These are phyloP conservation scores for Anastatus disparis DNA, from an alignment of 1,140 invertebrate genomes.

Conservation along the genomic window DNA sequence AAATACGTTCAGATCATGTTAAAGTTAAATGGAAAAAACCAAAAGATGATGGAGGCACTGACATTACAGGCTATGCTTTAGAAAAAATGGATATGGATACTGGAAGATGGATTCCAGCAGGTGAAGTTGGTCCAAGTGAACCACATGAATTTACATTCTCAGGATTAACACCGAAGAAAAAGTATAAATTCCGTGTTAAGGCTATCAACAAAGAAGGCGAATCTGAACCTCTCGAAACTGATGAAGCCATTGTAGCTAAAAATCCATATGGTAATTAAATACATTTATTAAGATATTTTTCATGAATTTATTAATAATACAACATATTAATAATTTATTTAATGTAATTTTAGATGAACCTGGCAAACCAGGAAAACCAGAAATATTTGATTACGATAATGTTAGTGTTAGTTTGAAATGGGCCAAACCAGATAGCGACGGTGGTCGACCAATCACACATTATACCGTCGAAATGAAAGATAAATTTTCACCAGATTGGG, in stretches of 20 bases:
- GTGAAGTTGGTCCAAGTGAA: constrained; percentile 86
- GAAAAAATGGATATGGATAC: constrained; percentile 97
- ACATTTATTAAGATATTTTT: constrained; percentile 27
- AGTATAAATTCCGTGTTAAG: constrained; percentile 98
- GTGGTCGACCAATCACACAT: constrained; percentile 93
- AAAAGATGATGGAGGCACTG: constrained; percentile 91
- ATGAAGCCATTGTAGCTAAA: constrained; percentile 88
- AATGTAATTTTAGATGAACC: constrained; percentile 78
- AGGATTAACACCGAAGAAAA: constrained; percentile 95
- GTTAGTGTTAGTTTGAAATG: constrained; percentile 90
- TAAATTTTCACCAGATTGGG: constrained; percentile 91
- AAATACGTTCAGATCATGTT: constrained; percentile 90
- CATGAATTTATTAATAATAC: not conserved
- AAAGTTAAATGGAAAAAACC: constrained; percentile 96
- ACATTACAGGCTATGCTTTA: constrained; percentile 94
- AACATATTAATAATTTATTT: constrained; percentile 12
- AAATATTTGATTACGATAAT: constrained; percentile 94
- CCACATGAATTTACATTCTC: constrained; percentile 84
- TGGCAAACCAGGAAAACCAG: constrained; percentile 87
- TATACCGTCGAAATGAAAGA: constrained; percentile 97
- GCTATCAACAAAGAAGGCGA: constrained; percentile 99
- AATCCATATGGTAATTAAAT: constrained; percentile 89
- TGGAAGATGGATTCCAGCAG: constrained; percentile 90
- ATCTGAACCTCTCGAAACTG: constrained; percentile 93
- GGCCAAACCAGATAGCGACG: constrained; percentile 89